Conservation (phyloP, 2,888 invertebrate species). For the Aphodius sticticus region DNA sequence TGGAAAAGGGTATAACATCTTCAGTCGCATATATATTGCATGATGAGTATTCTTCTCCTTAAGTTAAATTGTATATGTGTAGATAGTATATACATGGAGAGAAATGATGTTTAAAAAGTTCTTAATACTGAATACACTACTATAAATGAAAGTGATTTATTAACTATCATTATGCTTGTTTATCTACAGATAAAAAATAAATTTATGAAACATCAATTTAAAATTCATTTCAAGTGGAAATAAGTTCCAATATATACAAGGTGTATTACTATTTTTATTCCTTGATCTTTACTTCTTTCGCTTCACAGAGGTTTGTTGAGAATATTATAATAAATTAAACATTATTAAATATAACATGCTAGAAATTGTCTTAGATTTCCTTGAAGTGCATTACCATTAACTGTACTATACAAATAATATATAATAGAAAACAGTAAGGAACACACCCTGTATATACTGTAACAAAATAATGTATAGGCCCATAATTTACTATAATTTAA, state of each 20-base stretch:
- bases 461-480: neutral
- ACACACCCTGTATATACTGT: neutral
- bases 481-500: no score
- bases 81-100: neutral
- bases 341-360: no score
- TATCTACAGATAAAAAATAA: no score
- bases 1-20: neutral
- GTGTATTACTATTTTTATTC: neutral
- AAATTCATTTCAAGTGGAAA: neutral
- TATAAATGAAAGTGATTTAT: neutral
- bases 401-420: no score
- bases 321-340: neutral
- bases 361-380: neutral
- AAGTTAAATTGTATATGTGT: neutral
- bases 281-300: neutral
- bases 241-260: neutral
- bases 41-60: neutral
- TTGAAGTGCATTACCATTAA: neutral
- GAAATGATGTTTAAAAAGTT: neutral
- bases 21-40: constrained; percentile 4
- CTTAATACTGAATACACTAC: neutral
- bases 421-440: neutral
- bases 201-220: neutral
- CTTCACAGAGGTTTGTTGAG: neutral
- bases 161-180: neutral